Evolutionary conservation across 2,113 vertebrate genomes (phyloP).

Genomic region (Phoenicopterus ruber): DNA sequence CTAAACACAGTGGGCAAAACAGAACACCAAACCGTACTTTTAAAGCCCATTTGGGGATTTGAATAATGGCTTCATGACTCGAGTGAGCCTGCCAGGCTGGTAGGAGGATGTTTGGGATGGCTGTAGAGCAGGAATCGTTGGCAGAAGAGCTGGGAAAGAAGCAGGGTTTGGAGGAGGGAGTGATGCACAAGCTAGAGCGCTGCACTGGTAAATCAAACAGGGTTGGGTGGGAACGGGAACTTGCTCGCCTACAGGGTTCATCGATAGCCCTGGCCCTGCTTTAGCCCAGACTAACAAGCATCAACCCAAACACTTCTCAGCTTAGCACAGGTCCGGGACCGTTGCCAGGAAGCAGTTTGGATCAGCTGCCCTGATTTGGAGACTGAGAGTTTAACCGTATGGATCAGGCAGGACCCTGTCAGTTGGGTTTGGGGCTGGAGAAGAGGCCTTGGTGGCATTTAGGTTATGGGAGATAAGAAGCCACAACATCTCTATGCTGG

Average conservation of each 20-base stretch:
- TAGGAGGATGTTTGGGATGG: conserved; percentile 6
- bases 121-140: background rate
- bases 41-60: background rate
- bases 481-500: background rate
- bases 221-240: background rate
- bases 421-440: background rate
- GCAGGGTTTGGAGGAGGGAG: background rate
- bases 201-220: background rate
- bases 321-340: background rate
- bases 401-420: background rate
- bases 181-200: background rate
- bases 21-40: background rate
- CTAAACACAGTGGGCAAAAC: background rate
- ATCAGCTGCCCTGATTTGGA: background rate
- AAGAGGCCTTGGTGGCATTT: background rate
- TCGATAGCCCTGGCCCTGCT: background rate
- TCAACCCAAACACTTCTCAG: background rate
- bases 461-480: background rate
- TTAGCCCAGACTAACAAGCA: background rate
- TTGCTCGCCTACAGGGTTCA: background rate
- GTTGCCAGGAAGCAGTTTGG: background rate
- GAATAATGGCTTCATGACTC: background rate
- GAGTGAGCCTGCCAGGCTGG: background rate
- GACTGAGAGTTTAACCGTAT: accelerated
- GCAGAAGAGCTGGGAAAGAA: background rate